Evolutionary conservation across 2,797 vertebrate genomes (phyloP), one percentile per base, ranked within the genome.

Genomic region (Pseudochaenichthys georgianus): DNA sequence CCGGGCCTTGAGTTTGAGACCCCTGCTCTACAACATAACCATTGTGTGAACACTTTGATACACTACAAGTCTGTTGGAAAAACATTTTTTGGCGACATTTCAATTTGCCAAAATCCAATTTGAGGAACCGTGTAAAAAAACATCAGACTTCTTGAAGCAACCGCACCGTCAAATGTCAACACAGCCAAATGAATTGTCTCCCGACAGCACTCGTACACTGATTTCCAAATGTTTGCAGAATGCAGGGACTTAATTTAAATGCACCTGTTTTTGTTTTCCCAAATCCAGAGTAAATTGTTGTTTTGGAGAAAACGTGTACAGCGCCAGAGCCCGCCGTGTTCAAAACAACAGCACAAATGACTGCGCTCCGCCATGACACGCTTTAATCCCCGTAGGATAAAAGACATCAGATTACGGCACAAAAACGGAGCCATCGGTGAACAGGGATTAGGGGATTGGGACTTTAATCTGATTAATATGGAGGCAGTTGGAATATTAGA

Each of bases 391-490:
- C 2, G 11, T 34, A 77, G 72, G 87, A 91, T 92, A 93, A 93
- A 94, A 91, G 90, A 93, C 93, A 94, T 91, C 89, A 90, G 91
- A 94, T 95, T 93, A 94, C 45, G 63, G 71, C 83, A 82, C 85
- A 89, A 92, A 90, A 69, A 86, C 84, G 78, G 84, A 61, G 85
- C 87, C 90, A 87, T 84, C 76, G 75, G 91, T 93, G 85, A 91
- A 92, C 81, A 86, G 65, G 90, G 93, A 95, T 95, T 94, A 92
- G 83, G 73, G 85, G 85, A 90, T 93, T 92, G 80, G 86, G 73
- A 55, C 62, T 68, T 82, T 93, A 94, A 95, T 94, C 94, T 90
- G 92, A 93, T 95, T 93, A 93, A 91, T 90, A 87, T 86, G 81
- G 89, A 88, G 31, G 83, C 86, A 87, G 82, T 83, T 70, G 85